Base-by-base conservation (phyloP, 2,113 vertebrate genomes). In the Prochilodus magdalenae region DNA sequence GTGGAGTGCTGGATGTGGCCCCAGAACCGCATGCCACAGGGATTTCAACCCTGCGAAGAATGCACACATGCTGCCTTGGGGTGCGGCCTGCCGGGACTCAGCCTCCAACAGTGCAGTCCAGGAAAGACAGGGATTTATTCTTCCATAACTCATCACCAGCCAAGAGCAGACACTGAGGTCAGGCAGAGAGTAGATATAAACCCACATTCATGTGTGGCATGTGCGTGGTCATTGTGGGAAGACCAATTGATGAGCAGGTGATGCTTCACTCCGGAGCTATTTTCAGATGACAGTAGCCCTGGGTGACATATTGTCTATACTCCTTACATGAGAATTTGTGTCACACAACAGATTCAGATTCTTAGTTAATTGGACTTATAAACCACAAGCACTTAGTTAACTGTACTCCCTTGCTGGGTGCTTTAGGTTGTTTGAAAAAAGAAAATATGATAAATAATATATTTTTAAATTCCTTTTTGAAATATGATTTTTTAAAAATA, bases 11-110 rank as follows among this genome's bases (percentile, higher is more conserved):
- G 85, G 85, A 80, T 79, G 74, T 36, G 36, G 53, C 71, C 73
- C 83, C 81, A 85, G 36, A 82, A 79, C 77, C 73, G 51, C 73
- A 84, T 70, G 77, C 82, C 82, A 72, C 73, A 84, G 79, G 80
- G 87, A 84, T 82, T 88, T 80, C 82, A 88, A 51, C 73, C 44
- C 82, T 83, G 77, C 62, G 27, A 84, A 74, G 79, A 83, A 88
- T 85, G 83, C 60, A 70, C 83, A 84, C 49, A 73, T 69, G 67
- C 73, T 80, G 75, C 70, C 79, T 55, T 79, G 57, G 70, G 63
- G 82, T 74, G 75, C 53, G 7, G 57, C 76, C 75, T 70, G 60
- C 78, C 22, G 81, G 73, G 72, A 82, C 83, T 29, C 72, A 67
- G 72, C 80, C 73, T 72, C 81, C 79, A 80, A 30, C 57, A 69